These are phyloP conservation scores for Magallana ariakensis DNA, from an alignment of 1,140 invertebrate species.

Conservation along the genomic window DNA sequence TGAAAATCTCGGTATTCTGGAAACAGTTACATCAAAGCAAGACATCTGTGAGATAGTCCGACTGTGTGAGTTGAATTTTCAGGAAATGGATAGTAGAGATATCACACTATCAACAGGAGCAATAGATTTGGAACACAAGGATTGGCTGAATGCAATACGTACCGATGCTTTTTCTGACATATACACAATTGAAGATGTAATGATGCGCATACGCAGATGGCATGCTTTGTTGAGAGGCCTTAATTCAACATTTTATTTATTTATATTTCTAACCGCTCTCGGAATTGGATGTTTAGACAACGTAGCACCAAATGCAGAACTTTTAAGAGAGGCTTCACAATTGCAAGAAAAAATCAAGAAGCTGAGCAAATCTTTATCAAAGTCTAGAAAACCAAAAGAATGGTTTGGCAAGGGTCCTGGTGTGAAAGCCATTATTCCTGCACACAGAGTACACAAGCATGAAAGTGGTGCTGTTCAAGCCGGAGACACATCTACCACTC, in stretches of 20 bases:
- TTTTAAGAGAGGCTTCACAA: slow-evolving; percentile 47
- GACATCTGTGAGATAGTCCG: slow-evolving; percentile 47
- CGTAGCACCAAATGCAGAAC: slow-evolving; percentile 45
- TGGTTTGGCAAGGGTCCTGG: slow-evolving; percentile 57
- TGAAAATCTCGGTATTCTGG: slow-evolving; percentile 30
- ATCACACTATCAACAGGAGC: slow-evolving; percentile 35
- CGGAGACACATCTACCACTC: background rate
- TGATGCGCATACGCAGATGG: slow-evolving; percentile 51
- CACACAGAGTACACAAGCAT: slow-evolving; percentile 38
- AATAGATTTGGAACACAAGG: slow-evolving; percentile 60
- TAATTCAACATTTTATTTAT: slow-evolving; percentile 57
- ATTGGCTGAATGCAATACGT: slow-evolving; percentile 60
- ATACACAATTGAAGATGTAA: slow-evolving; percentile 54
- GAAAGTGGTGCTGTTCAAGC: slow-evolving; percentile 10
- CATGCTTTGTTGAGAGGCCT: slow-evolving; percentile 43
- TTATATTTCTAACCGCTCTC: slow-evolving; percentile 51
- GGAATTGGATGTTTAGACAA: slow-evolving; percentile 48
- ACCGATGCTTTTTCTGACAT: slow-evolving; percentile 37
- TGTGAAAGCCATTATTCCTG: slow-evolving; percentile 51
- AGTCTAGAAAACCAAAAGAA: slow-evolving; percentile 51
- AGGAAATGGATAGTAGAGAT: slow-evolving; percentile 14
- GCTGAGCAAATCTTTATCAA: slow-evolving; percentile 43
- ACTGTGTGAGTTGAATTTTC: slow-evolving; percentile 53
- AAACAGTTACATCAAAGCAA: slow-evolving; percentile 34
- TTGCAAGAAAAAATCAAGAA: slow-evolving; percentile 52